Evolutionary conservation across 2,113 vertebrate species (phyloP).

Genomic region (Dunckerocampus dactyliophorus): DNA sequence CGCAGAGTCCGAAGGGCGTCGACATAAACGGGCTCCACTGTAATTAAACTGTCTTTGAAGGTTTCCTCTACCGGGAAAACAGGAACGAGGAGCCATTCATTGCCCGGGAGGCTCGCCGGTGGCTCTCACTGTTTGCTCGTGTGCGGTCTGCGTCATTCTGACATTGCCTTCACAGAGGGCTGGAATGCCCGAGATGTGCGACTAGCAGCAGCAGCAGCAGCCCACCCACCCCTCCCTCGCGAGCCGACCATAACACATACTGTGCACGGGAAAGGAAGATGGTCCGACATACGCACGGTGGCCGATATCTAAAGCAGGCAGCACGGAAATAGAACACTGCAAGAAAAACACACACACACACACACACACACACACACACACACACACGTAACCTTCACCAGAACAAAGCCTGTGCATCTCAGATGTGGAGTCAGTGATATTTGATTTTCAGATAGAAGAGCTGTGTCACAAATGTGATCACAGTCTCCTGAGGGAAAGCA

Average conservation of each 20-base stretch:
- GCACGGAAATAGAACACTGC: constrained; percentile 15
- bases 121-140: constrained; percentile 30
- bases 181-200: constrained; percentile 42
- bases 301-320: too few species aligned
- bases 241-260: not conserved
- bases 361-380: constrained; percentile 3
- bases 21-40: too few species aligned
- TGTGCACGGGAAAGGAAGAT: too few species aligned
- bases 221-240: too few species aligned
- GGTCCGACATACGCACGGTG: too few species aligned
- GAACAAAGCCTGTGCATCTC: constrained; percentile 21
- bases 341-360: constrained; percentile 2
- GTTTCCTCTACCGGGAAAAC: constrained; percentile 5
- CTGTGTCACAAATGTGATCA: constrained; percentile 44
- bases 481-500: constrained; percentile 31
- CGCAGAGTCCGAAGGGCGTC: too few species aligned
- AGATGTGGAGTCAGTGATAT: constrained; percentile 43
- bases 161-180: constrained; percentile 55
- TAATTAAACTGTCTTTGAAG: not conserved
- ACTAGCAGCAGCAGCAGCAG: constrained; percentile 49
- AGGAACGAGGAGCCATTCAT: not conserved
- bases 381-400: constrained; percentile 40
- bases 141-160: constrained; percentile 41
- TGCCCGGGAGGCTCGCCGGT: constrained; percentile 17
- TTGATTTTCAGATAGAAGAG: constrained; percentile 47